phyloP scores from a whole-genome alignment of 2,113 vertebrate species.

The Sterrhoptilus dennistouni region DNA sequence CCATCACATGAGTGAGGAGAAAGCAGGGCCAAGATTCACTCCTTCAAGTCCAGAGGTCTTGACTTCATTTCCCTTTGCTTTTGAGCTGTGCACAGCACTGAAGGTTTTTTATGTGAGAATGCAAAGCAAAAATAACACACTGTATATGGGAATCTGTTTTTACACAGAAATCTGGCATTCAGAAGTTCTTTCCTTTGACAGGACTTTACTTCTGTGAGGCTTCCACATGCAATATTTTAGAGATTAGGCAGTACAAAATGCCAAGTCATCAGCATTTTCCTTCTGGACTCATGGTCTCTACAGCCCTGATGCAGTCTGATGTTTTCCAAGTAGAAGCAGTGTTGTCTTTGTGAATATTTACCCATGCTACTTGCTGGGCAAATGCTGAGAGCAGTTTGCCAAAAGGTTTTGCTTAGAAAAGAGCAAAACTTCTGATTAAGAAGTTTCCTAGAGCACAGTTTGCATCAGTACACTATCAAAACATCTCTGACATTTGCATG shows the following conservation, averaged over 20 bases:
- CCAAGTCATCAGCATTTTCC: constrained; percentile 11
- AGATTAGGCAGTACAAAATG: not conserved
- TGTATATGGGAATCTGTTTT: not conserved
- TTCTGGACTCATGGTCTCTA: not conserved
- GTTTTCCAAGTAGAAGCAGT: not conserved
- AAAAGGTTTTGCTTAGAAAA: not conserved
- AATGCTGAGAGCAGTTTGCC: not conserved
- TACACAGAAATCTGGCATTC: not conserved
- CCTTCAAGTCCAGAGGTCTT: not conserved
- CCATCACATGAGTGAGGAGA: not conserved
- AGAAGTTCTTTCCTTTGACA: not conserved
- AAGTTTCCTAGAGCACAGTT: not conserved
- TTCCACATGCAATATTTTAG: not conserved
- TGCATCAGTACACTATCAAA: not conserved
- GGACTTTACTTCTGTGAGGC: not conserved
- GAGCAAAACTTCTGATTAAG: not conserved
- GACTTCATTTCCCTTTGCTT: not conserved
- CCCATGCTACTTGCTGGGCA: not conserved
- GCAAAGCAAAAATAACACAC: not conserved
- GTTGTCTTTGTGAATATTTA: not conserved
- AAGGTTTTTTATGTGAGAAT: not conserved
- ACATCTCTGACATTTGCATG: not conserved
- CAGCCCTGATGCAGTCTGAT: not conserved
- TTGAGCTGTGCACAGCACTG: not conserved
- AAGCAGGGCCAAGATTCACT: not conserved